A percentile compares a stretch with the other conserved stretches of the same genome.
phyloP scores from a whole-genome alignment of 2,888 invertebrate species.

The Nomada ferruginata region DNA sequence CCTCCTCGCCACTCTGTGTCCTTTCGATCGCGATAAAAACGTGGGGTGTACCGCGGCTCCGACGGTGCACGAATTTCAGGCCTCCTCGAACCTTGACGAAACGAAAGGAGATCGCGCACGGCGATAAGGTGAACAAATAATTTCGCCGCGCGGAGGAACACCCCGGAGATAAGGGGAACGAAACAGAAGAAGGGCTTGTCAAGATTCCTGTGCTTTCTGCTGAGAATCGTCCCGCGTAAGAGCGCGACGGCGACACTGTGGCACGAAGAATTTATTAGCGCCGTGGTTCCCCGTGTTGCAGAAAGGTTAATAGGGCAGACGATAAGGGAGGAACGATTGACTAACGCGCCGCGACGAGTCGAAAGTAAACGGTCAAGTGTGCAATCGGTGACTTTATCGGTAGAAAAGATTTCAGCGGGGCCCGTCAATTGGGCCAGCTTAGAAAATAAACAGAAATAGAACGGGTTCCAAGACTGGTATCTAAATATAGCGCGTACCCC shows the following conservation, averaged over 20 bases:
- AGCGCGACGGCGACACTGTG: too few relatives aligned
- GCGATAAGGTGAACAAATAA: conserved; percentile 12
- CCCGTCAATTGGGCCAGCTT: conserved; percentile 41
- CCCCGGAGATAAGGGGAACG: background rate
- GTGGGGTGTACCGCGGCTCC: background rate
- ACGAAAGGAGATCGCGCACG: background rate
- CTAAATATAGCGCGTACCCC: conserved; percentile 78
- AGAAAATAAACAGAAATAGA: conserved; percentile 78
- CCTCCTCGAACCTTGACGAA: background rate
- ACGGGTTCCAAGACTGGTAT: conserved; percentile 76
- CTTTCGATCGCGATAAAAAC: conserved; percentile 2
- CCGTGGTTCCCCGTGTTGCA: too few relatives aligned
- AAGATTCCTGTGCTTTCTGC: background rate
- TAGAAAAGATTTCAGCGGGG: conserved; percentile 18
- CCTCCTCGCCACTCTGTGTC: background rate
- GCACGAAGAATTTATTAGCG: too few relatives aligned
- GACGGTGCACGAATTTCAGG: conserved; percentile 29
- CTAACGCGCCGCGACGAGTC: background rate
- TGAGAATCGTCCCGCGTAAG: too few relatives aligned
- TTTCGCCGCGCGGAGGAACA: background rate
- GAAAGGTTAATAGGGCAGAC: too few relatives aligned
- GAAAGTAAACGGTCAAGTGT: background rate
- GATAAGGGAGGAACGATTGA: too few relatives aligned
- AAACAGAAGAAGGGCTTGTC: background rate
- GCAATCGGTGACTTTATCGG: too few relatives aligned